Conservation (phyloP, 2,888 invertebrate genomes). For the Andrena chrysosceles region DNA sequence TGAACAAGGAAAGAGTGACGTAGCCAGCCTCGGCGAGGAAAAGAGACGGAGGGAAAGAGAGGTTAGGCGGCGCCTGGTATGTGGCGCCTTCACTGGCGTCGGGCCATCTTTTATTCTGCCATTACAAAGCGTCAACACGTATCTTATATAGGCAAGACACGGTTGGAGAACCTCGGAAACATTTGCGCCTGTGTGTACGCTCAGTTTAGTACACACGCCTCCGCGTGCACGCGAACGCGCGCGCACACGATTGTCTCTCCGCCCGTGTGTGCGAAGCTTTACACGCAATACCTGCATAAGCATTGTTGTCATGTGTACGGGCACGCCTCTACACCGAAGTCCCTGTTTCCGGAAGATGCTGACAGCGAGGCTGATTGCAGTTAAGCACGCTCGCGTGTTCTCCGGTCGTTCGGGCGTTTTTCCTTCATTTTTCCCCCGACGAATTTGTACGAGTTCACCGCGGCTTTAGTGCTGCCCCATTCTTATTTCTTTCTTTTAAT, state of each 20-base stretch:
- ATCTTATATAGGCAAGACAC: conserved; percentile 71
- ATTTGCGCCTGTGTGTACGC: conserved; percentile 15
- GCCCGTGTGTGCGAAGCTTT: not conserved
- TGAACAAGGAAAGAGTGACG: conserved; percentile 39
- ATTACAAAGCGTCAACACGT: conserved; percentile 82
- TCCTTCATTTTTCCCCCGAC: conserved; percentile 5
- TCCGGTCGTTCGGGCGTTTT: not conserved
- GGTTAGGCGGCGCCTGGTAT: conserved; percentile 83
- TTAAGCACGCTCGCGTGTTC: conserved; percentile 11
- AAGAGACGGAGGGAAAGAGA: conserved; percentile 64
- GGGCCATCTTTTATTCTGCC: conserved; percentile 82
- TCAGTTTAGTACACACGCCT: conserved; percentile 29
- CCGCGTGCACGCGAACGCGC: conserved; percentile 1
- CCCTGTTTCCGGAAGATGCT: conserved; percentile 45
- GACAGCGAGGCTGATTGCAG: conserved; percentile 8
- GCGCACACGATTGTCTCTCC: not conserved
- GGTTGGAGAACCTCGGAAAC: conserved; percentile 57
- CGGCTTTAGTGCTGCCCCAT: not conserved
- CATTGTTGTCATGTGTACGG: conserved; percentile 10
- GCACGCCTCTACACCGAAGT: conserved; percentile 13
- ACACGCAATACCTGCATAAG: conserved; percentile 17
- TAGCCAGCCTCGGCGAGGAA: conserved; percentile 25
- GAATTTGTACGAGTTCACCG: conserved; percentile 23
- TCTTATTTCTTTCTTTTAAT: not conserved
- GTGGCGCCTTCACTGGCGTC: conserved; percentile 84